Base-by-base conservation (phyloP, 2,797 vertebrate genomes). In the Gobionotothen gibberifrons region DNA sequence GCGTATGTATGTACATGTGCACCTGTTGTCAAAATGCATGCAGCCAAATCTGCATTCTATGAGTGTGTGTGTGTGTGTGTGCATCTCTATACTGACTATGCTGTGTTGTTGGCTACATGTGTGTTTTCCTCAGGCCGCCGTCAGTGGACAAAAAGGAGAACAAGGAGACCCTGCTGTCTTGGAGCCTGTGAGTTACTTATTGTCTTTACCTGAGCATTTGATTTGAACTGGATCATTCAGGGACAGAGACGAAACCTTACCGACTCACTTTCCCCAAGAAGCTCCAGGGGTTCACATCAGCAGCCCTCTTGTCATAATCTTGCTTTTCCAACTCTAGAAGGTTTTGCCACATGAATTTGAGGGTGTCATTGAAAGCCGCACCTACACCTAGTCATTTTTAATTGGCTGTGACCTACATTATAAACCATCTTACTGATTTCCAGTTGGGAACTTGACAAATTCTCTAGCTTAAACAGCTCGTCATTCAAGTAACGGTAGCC, bases 101-200 rank as follows among this genome's bases (percentile, higher is more conserved):
- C 83, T 92, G 79, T 92, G 87, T 88, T 94, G 92, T 93, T 93
- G 95, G 93, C 92, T 96, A 95, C 93, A 94, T 96, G 91, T 96
- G 89, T 97, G 95, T 95, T 90, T 95, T 92, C 92, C 92, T 93
- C 96, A 97, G 97, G 93, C 92, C 60, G 88, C 90, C 46, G 74
- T 95, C 87, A 94, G 90, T 79, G 96, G 93, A 72, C 81, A 93
- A 72, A 98, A 98, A 88, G 97, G 97, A 90, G 96, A 97, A 76
- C 97, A 98, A 81, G 97, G 97, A 59, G 96, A 97, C 0, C 94
- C 97, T 9, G 97, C 97, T 0, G 95, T 96, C 56, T 49, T 98
- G 60, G 97, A 98, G 83, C 95, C 97, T 70, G 97, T 98, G 90
- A 96, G 97, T 96, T 17, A 32, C 32, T 22, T 0, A 36, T 3